These are phyloP conservation scores for Odontocerum albicorne DNA, from an alignment of 2,888 invertebrate species.

Conservation along the genomic window DNA sequence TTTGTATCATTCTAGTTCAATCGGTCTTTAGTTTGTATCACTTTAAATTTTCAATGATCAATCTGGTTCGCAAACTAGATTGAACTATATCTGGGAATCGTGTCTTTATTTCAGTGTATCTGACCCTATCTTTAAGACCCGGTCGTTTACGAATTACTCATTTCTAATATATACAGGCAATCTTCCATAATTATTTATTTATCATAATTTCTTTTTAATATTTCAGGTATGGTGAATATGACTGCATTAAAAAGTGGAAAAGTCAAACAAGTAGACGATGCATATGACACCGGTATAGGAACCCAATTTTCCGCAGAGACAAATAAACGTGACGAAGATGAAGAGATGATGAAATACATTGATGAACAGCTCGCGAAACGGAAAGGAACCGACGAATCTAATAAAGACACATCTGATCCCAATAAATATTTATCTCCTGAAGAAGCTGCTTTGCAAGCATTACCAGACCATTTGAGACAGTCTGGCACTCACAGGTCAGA, in stretches of 20 bases:
- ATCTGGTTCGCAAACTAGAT: too few species aligned
- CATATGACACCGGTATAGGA: constrained; percentile 92
- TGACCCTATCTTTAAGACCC: too few species aligned
- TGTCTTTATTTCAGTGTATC: too few species aligned
- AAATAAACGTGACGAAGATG: constrained; percentile 96
- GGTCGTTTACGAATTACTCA: too few species aligned
- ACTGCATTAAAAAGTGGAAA: constrained; percentile 79
- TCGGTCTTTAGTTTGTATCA: too few species aligned
- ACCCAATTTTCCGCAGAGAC: constrained; percentile 98
- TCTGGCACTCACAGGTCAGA: constrained; percentile 88
- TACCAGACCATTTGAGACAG: constrained; percentile 86
- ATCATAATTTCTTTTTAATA: too few species aligned
- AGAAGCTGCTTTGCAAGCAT: constrained; percentile 85
- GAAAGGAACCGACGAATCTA: constrained; percentile 66
- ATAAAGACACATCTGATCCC: constrained; percentile 49
- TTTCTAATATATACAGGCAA: too few species aligned
- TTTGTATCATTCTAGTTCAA: too few species aligned
- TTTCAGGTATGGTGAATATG: constrained; percentile 90
- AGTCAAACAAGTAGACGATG: constrained; percentile 81
- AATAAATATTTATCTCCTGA: constrained; percentile 79
- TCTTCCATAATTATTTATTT: too few species aligned
- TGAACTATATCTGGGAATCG: too few species aligned
- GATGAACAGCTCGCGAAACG: constrained; percentile 80
- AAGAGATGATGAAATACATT: constrained; percentile 90
- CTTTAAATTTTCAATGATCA: too few species aligned